Base-by-base conservation (phyloP, 2,888 invertebrate species). In the Melanostoma mellinum region DNA sequence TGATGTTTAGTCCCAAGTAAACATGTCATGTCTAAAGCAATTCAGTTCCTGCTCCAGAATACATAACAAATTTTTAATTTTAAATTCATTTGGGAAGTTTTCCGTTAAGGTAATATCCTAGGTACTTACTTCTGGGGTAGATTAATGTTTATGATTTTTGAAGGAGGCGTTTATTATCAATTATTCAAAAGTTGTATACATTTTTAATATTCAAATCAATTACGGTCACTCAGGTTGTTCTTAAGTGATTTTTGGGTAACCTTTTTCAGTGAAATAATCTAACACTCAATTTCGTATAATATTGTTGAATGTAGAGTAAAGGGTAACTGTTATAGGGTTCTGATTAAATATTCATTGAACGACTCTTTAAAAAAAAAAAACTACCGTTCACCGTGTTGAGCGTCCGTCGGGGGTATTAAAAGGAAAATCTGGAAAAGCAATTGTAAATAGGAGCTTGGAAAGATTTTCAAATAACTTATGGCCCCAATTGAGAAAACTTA, bases 201-300 rank as follows among this genome's bases (percentile, higher is more conserved):
- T 69, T 69, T 69, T 46, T 69, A 60, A 76, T 76, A 42, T 55
- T 61, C 40, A 35, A 63, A 69, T 76, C 61, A 76, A 69, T 76
- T 69, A 76, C 55, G 61, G 61, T 69, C 53, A 69, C 61, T 76
- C 53, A 61, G 48, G 69, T 55, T 8, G 3, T 48, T 9, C 48
- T 63, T 50, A 69, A 63, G 76, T 69, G 76, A 60, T 69, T 69
- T 46, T 69, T 35, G 38, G 68, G 38, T 3, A 8, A 6, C 32
- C 33, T 38, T 50, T 2, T 6, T 44, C 46, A 8, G 20, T n/a
- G 33, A 53, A 55, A 20, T 20, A 20, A 20, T 20, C 20, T 20
- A 20, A 20, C 20, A 20, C 20, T 20, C 20, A 20, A 20, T 20
- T 20, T 20, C 20, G 20, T 20, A 20, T 20, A 20, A 20, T 20